Percentiles rank a stretch among this genome's conserved stretches.
Evolutionary conservation across 2,888 invertebrate genomes (phyloP).

Genomic region (Eristalis arbustorum): DNA sequence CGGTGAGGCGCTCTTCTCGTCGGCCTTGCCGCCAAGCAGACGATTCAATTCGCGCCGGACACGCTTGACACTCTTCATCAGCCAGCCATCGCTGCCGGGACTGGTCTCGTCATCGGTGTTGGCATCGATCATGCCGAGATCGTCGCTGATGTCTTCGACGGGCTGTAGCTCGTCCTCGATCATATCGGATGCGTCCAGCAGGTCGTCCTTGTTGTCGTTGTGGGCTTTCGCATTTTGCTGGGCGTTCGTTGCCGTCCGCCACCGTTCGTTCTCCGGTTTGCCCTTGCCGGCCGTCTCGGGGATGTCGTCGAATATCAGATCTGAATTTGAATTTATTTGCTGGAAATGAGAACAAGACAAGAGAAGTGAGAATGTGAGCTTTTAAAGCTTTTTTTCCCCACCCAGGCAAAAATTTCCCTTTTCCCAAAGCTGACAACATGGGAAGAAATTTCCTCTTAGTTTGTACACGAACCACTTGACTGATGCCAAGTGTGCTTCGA

Average conservation of each 20-base stretch:
- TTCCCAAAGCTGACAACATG: background rate
- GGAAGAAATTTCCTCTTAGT: background rate
- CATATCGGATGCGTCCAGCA: constrained; percentile 74
- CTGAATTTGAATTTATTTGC: constrained; percentile 73
- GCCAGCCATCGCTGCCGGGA: constrained; percentile 73
- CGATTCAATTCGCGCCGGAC: constrained; percentile 77
- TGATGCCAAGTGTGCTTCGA: background rate
- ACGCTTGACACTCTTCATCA: constrained; percentile 74
- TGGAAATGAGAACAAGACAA: constrained; percentile 13
- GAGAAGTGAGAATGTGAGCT: too few relatives aligned
- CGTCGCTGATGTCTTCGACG: constrained; percentile 63
- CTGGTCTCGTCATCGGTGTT: constrained; percentile 19
- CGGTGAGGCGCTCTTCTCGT: constrained; percentile 19
- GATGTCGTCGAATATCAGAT: constrained; percentile 74
- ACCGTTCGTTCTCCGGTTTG: constrained; percentile 27
- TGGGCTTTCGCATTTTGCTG: constrained; percentile 49
- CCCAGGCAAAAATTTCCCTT: background rate
- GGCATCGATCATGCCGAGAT: constrained; percentile 30
- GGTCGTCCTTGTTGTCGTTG: constrained; percentile 71
- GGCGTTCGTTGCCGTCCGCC: constrained; percentile 46
- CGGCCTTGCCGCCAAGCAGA: constrained; percentile 73
- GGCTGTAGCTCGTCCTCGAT: constrained; percentile 75
- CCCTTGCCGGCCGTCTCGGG: constrained; percentile 71
- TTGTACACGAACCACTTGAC: background rate
- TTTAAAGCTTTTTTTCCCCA: background rate